Base-by-base conservation (phyloP, 2,113 vertebrate genomes). In the Pollimyrus isidori region DNA sequence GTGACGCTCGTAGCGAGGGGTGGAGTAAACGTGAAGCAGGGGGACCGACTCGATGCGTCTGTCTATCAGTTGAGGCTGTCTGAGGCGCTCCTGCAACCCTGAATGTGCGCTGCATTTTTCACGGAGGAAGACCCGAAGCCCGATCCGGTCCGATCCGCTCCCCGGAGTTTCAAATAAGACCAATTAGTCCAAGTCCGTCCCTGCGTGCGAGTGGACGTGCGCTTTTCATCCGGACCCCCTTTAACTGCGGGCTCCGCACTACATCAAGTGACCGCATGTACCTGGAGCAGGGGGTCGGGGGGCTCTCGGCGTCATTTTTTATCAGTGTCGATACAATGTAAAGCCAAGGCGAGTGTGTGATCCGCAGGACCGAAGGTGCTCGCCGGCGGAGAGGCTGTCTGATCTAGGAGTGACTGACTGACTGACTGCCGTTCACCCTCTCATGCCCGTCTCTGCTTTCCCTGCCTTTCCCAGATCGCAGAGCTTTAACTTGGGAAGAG, bases 41-140 rank as follows among this genome's bases (percentile, higher is more conserved):
- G 97, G 96, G 97, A 96, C 97, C 97, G 96, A 97, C 97, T 98
- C 97, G 97, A 98, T 98, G 97, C 97, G 97, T 99, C 98, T 98
- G 98, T 99, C 98, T 97, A 97, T 99, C 98, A 98, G 97, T 97
- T 97, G 96, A 97, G 97, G 95, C 97, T 97, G 98, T 98, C 97
- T 97, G 97, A 96, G 95, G 96, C 96, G 97, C 97, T 97, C 96
- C 96, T 96, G 96, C 87, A 97, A 69, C 97, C 97, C 94, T 97
- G 93, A 95, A 96, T 23, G 96, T 95, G 96, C 95, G 96, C 96
- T 97, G 96, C 96, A 95, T 94, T 97, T 97, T 97, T 93, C 96
- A 91, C 96, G 95, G 96, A 96, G 96, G 95, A 69, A 96, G 93
- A 95, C 94, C 23, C 48, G 49, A 93, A 94, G 95, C 94, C 96